phyloP scores from a whole-genome alignment of 1,140 invertebrate genomes.

The Hetaerina americana region DNA sequence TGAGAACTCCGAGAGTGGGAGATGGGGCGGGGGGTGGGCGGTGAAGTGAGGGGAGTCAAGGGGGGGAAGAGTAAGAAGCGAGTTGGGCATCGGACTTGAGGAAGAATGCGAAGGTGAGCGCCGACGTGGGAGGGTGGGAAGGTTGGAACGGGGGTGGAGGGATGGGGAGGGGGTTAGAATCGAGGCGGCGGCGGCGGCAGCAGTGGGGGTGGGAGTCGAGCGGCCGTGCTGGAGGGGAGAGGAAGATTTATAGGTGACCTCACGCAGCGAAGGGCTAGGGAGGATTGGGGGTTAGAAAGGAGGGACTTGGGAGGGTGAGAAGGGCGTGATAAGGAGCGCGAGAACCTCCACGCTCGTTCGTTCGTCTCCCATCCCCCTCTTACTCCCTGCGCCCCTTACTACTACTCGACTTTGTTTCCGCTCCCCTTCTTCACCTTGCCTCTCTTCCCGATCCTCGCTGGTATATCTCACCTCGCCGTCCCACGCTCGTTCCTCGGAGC shows the following conservation, averaged over 20 bases:
- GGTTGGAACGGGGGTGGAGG: not conserved
- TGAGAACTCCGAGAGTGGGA: no score
- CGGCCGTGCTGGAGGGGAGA: not conserved
- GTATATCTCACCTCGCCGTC: no score
- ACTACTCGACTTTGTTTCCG: not conserved
- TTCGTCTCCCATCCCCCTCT: no score
- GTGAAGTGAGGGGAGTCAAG: not conserved
- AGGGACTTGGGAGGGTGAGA: not conserved
- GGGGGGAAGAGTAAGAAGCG: not conserved
- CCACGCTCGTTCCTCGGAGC: no score
- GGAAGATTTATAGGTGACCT: not conserved
- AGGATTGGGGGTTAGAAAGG: not conserved
- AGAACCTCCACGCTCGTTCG: no score
- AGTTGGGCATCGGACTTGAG: not conserved
- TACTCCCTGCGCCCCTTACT: not conserved
- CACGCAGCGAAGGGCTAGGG: not conserved
- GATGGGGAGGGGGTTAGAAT: not conserved
- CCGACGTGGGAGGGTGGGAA: not conserved
- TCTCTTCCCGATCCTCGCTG: no score
- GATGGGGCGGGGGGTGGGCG: not conserved
- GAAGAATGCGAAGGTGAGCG: not conserved
- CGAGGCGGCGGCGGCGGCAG: not conserved
- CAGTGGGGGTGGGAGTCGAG: not conserved
- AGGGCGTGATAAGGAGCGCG: not conserved
- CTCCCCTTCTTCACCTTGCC: not conserved